phyloP scores from a whole-genome alignment of 1,140 invertebrate genomes.

The Scaptomyza graminum region DNA sequence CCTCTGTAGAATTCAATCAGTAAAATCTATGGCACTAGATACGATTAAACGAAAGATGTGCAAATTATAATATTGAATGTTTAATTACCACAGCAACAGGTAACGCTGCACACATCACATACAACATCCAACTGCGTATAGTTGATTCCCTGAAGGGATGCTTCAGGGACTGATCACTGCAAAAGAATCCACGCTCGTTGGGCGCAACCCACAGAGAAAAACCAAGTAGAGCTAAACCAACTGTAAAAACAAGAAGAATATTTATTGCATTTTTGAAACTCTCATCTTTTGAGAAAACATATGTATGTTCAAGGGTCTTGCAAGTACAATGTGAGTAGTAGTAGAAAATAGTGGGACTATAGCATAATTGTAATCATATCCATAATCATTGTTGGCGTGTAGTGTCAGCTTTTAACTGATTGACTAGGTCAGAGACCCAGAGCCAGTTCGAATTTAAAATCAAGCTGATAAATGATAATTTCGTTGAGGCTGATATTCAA shows the following conservation, averaged over 20 bases:
- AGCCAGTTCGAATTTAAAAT: too few relatives aligned
- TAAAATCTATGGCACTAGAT: conserved; percentile 50
- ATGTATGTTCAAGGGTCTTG: too few relatives aligned
- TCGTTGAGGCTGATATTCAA: too few relatives aligned
- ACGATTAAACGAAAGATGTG: not conserved
- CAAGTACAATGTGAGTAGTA: too few relatives aligned
- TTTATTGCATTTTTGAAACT: too few relatives aligned
- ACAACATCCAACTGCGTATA: conserved; percentile 91
- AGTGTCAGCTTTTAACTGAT: too few relatives aligned
- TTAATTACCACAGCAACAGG: conserved; percentile 89
- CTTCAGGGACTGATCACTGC: conserved; percentile 95
- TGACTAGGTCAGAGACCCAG: too few relatives aligned
- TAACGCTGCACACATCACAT: conserved; percentile 89
- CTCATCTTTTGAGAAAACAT: too few relatives aligned
- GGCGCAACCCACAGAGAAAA: conserved; percentile 90
- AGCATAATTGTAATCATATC: too few relatives aligned
- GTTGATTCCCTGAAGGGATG: conserved; percentile 93
- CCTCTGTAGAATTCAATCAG: conserved; percentile 71
- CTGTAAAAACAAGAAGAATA: conserved; percentile 85
- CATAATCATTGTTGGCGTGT: too few relatives aligned
- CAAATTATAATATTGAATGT: not conserved
- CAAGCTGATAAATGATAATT: too few relatives aligned
- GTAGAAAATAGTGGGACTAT: too few relatives aligned
- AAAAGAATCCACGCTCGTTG: conserved; percentile 96
- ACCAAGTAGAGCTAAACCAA: conserved; percentile 88